Evolutionary conservation across 2,797 vertebrate genomes (phyloP), one percentile per base, ranked within the genome.

Genomic region (Falco naumanni): DNA sequence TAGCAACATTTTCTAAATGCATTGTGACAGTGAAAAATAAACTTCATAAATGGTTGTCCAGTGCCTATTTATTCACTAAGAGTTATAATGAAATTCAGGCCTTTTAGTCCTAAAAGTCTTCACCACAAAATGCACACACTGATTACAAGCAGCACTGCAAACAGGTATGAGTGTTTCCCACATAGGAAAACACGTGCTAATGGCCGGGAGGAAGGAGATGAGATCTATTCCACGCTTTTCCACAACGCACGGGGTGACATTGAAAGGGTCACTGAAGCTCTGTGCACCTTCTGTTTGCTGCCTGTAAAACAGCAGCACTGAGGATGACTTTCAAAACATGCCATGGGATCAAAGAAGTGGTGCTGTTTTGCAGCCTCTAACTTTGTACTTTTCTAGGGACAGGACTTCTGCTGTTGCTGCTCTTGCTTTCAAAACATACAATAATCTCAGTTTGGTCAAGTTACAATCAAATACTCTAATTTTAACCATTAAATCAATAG

Each of bases 391-490:
- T 81, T 13, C 87, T 11, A 41, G 41, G 37, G 26, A 64, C 47
- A 39, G 0, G 1, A 43, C 74, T 93, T 91, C 51, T 71, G 76
- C 76, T 91, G 68, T 41, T 54, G 15, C 31, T 83, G 50, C n/a
- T 77, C 37, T 72, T 87, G 76, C 87, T 95, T 93, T 81, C 89
- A 72, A 95, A 95, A 84, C 69, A 82, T 71, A 51, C 78, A 84
- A 93, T 80, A 88, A 94, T 92, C 89, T 90, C 59, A 24, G 63
- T 90, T 95, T 76, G 69, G 82, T 91, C 82, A 95, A 96, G 93
- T 61, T 95, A 88, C 87, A 88, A 95, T 86, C 91, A 97, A 96
- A 96, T 96, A 84, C 91, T 94, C 82, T 94, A 93, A 96, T 95
- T 96, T 96, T 96, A 93, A 93, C 76, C 34, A 72, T 94, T 48